These are phyloP conservation scores for Bugula neritina DNA, from an alignment of 2,888 invertebrate genomes.

Conservation along the genomic window DNA sequence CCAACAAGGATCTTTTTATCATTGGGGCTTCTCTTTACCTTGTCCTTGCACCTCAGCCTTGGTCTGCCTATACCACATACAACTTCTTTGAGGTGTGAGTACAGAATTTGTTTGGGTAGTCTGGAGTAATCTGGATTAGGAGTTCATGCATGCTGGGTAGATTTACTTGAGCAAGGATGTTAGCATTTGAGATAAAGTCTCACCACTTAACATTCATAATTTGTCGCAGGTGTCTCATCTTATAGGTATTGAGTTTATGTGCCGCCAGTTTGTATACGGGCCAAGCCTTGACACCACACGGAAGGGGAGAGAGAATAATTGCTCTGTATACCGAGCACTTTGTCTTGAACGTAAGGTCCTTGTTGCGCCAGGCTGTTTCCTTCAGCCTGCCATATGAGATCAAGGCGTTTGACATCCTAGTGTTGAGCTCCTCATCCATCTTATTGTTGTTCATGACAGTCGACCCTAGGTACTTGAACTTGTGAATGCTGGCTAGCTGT, in stretches of 20 bases:
- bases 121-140: too few relatives aligned
- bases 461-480: neutral
- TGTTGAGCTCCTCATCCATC: constrained; percentile 3
- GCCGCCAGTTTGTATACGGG: too few relatives aligned
- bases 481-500: neutral
- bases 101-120: neutral
- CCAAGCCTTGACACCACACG: neutral
- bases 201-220: neutral
- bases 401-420: neutral
- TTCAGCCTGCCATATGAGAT: neutral
- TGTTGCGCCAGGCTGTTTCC: neutral
- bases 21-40: neutral
- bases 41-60: neutral
- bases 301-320: neutral
- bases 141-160: neutral
- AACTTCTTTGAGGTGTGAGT: neutral
- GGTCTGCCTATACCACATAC: neutral
- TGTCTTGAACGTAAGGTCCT: neutral
- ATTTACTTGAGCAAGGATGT: neutral
- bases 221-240: neutral
- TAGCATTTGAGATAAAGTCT: neutral
- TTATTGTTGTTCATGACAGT: constrained; percentile 9
- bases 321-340: neutral
- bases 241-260: neutral
- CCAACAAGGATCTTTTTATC: constrained; percentile 5